Evolutionary conservation across 2,113 vertebrate species (phyloP).

Genomic region (Hemiprocne comata): DNA sequence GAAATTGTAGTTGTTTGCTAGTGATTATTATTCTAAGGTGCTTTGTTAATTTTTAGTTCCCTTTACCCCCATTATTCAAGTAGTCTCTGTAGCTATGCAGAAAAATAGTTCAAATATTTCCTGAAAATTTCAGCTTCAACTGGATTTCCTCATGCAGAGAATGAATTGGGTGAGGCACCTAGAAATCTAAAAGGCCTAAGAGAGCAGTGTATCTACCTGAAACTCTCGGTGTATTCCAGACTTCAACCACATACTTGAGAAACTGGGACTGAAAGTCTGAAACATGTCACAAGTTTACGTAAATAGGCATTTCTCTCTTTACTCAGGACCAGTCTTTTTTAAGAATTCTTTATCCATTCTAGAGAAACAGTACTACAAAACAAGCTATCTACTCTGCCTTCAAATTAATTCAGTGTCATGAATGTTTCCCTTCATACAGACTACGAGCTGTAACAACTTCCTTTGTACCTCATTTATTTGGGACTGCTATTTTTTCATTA

Average conservation of each 20-base stretch:
- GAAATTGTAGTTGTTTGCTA: background rate
- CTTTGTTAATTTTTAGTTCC: background rate
- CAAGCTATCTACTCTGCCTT: background rate
- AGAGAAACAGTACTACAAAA: background rate
- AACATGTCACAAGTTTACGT: background rate
- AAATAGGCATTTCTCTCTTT: background rate
- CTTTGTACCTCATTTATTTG: background rate
- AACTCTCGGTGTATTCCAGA: background rate
- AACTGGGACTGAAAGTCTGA: background rate
- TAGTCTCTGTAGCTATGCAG: background rate
- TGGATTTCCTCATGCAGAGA: background rate
- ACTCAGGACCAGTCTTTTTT: background rate
- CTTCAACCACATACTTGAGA: background rate
- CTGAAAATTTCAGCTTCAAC: background rate
- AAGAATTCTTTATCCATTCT: background rate
- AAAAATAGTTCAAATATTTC: background rate
- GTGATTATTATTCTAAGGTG: background rate
- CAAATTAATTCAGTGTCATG: background rate
- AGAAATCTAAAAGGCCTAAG: background rate
- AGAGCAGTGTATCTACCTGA: background rate
- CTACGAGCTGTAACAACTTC: background rate
- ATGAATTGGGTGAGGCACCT: background rate
- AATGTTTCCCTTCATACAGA: background rate
- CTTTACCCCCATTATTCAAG: background rate
- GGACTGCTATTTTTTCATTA: background rate